Percentiles rank a stretch among this genome's conserved stretches.
Conservation (phyloP, 2,888 invertebrate species). For the Megaustenia siamemsis region DNA sequence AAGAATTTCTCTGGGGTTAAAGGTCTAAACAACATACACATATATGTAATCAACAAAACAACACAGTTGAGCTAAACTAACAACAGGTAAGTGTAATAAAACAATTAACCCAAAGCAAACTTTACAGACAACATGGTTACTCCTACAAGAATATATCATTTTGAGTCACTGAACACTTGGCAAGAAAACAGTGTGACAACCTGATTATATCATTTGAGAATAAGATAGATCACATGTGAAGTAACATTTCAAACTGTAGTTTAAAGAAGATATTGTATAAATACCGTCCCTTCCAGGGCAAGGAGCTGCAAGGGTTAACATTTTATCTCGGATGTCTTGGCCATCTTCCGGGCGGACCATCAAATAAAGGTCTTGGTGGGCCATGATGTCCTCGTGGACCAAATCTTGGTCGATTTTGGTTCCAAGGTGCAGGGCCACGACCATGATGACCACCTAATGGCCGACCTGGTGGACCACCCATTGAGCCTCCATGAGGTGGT, state of each 20-base stretch:
- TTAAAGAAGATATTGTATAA: too few species aligned
- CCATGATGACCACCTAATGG: slow-evolving; percentile 39
- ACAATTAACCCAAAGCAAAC: too few species aligned
- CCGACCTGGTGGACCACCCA: slow-evolving; percentile 42
- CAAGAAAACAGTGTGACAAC: neutral
- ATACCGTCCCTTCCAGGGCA: too few species aligned
- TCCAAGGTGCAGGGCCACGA: slow-evolving; percentile 43
- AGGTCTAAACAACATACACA: too few species aligned
- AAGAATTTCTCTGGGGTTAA: too few species aligned
- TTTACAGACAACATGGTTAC: too few species aligned
- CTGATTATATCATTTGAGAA: neutral
- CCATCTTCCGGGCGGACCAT: slow-evolving; percentile 54
- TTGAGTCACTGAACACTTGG: too few species aligned
- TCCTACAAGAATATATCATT: too few species aligned
- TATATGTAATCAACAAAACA: too few species aligned
- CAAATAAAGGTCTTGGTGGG: slow-evolving; percentile 53
- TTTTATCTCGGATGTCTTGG: slow-evolving; percentile 48
- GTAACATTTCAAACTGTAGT: neutral
- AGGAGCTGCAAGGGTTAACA: neutral
- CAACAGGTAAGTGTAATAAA: too few species aligned
- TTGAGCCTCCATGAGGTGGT: slow-evolving; percentile 46
- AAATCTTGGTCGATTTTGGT: slow-evolving; percentile 45
- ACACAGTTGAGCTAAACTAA: too few species aligned
- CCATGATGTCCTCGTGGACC: slow-evolving; percentile 50
- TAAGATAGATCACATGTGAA: neutral